Percentiles rank a stretch among this genome's conserved stretches.
Conservation (phyloP, 2,797 vertebrate species). For the Podargus strigoides region DNA sequence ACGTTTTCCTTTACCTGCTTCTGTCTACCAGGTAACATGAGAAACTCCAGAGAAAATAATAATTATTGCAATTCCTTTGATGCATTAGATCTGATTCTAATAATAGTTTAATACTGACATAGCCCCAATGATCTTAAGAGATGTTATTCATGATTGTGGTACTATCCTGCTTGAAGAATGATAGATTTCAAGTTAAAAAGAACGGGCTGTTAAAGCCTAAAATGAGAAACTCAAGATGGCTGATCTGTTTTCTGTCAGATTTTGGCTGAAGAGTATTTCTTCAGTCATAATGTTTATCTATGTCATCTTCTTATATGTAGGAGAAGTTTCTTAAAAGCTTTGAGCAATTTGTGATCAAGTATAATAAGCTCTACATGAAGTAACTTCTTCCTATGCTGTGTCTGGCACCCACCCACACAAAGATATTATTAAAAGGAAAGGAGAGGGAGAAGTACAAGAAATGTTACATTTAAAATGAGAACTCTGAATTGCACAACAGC, state of each 20-base stretch:
- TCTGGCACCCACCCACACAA: constrained; percentile 32
- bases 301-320: neutral
- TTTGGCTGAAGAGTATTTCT: neutral
- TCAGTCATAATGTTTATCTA: neutral
- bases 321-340: neutral
- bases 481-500: constrained; percentile 44
- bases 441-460: constrained; percentile 42
- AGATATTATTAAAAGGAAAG: constrained; percentile 32
- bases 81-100: neutral
- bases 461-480: constrained; percentile 42
- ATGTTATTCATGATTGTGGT: neutral
- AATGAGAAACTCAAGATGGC: neutral
- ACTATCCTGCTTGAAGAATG: neutral
- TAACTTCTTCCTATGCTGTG: constrained; percentile 32
- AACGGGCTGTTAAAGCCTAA: neutral
- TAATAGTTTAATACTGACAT: neutral
- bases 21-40: neutral
- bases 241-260: neutral
- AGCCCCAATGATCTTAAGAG: neutral
- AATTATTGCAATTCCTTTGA: neutral
- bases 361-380: constrained; percentile 5
- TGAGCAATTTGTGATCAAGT: constrained; percentile 11
- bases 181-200: neutral
- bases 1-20: neutral
- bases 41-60: neutral